A percentile compares a stretch with the other conserved stretches of the same genome.
These are phyloP conservation scores for Gambusia affinis DNA, from an alignment of 2,113 vertebrate species.

Conservation along the genomic window DNA sequence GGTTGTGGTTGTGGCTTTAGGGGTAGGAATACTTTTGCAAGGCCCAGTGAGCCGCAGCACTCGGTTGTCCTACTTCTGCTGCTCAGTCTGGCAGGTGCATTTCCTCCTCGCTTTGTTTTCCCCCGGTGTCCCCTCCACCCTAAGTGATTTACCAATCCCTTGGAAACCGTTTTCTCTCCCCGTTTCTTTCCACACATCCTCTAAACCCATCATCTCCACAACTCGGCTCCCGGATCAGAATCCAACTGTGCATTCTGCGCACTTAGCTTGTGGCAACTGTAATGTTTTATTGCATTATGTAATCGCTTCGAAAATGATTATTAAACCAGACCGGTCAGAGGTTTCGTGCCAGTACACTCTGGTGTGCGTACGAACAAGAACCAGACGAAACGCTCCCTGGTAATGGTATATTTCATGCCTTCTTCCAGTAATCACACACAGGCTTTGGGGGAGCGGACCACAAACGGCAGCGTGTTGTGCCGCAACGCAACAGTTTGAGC, in stretches of 20 bases:
- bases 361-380: constrained; percentile 44
- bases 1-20: too few species aligned
- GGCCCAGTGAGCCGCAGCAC: not conserved
- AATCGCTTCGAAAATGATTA: constrained; percentile 58
- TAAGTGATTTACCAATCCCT: constrained; percentile 68
- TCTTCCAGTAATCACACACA: constrained; percentile 48
- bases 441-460: constrained; percentile 40
- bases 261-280: constrained; percentile 67
- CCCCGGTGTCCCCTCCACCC: constrained; percentile 56
- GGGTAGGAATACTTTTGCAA: not conserved
- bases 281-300: constrained; percentile 74
- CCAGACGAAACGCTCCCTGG: constrained; percentile 42
- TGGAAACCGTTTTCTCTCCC: constrained; percentile 53
- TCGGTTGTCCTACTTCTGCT: constrained; percentile 25
- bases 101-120: constrained; percentile 67
- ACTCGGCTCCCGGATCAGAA: constrained; percentile 38
- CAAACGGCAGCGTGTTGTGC: constrained; percentile 45
- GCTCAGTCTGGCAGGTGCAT: constrained; percentile 73
- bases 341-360: constrained; percentile 39
- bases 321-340: constrained; percentile 60
- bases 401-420: constrained; percentile 45
- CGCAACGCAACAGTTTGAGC: constrained; percentile 39
- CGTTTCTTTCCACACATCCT: constrained; percentile 59
- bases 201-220: constrained; percentile 69
- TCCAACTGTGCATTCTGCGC: constrained; percentile 57